These are phyloP conservation scores for Muntiacus muntjak DNA, from an alignment of 2,113 vertebrate genomes.

Conservation along the genomic window DNA sequence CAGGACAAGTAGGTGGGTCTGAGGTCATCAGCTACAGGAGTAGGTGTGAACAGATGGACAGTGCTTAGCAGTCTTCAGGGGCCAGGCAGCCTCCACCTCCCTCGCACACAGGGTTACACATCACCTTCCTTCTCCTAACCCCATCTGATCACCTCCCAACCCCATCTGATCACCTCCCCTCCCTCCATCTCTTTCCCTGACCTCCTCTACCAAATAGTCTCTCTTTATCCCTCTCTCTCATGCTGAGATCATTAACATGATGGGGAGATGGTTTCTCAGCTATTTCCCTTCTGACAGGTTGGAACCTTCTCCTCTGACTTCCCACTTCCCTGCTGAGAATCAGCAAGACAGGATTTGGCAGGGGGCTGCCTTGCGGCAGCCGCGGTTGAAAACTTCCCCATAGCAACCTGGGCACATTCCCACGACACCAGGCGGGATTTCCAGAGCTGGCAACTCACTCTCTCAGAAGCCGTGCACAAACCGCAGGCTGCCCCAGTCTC, in stretches of 20 bases:
- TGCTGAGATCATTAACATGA: neutral
- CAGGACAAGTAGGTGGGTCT: neutral
- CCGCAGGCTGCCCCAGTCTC: neutral
- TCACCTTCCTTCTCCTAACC: neutral
- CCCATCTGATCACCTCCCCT: neutral
- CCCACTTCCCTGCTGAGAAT: constrained; percentile 25
- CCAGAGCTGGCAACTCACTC: neutral
- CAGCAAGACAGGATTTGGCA: constrained; percentile 31
- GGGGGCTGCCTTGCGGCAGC: neutral
- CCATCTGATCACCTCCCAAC: neutral
- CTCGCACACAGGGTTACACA: neutral
- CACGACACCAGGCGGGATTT: neutral
- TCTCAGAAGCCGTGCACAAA: neutral
- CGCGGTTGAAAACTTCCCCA: neutral
- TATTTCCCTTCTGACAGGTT: neutral
- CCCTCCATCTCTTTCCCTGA: neutral
- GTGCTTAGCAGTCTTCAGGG: neutral
- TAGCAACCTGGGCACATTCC: neutral
- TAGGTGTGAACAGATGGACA: constrained; percentile 27
- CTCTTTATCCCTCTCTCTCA: neutral
- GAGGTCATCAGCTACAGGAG: neutral
- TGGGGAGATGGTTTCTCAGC: neutral
- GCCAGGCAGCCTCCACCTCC: neutral
- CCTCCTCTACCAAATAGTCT: neutral
- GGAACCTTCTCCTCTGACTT: constrained; percentile 17